Base-by-base conservation (phyloP, 37 sponge, comb jelly and placozoan species). In the Geodia barretti region DNA sequence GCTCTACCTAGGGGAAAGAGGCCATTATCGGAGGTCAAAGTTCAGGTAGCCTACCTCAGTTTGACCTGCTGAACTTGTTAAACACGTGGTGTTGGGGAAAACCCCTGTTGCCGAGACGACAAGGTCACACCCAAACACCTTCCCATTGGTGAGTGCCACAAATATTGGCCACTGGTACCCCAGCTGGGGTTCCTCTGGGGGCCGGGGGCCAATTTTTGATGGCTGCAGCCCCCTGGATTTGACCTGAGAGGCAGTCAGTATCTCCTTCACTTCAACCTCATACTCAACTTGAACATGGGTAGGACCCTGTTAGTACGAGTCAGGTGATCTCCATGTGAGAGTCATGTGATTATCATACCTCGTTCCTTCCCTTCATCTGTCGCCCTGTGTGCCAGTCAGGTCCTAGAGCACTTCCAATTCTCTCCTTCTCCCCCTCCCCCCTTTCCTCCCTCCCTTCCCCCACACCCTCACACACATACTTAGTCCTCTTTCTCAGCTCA, bases 41-140 rank as follows among this genome's bases (percentile, higher is more conserved):
- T 36, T 1, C 3, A n/a, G 0, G 24, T 38, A 26, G 35, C 70
- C 21, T 25, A 5, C 33, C 36, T 69, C 54, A 17, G 14, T 47
- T 14, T 47, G 7, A 17, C 54, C 54, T 14, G 14, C 14, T 14
- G 54, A 14, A 14, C 54, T 47, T 14, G 14, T 17, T 7, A 47
- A 14, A 14, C 54, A 47, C 11, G 11, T 47, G 54, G 40, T 41
- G 68, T 82, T 87, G 24, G 98, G 98, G 5, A 79, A 39, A 2
- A 95, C 97, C 19, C 99, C 99, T 47, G 97, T 98, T 30, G 99
- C 99, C 21, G 97, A 96, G 33, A 98, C 91, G 21, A 98, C 65
- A 29, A 98, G n/a, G 43, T 98, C 99, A 80, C 95, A 94, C 4
- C 93, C 95, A 68, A 75, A 84, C 33, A 90, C 62, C 25, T 60